Conservation (phyloP, 2,797 vertebrate genomes). For the Iguana delicatissima region DNA sequence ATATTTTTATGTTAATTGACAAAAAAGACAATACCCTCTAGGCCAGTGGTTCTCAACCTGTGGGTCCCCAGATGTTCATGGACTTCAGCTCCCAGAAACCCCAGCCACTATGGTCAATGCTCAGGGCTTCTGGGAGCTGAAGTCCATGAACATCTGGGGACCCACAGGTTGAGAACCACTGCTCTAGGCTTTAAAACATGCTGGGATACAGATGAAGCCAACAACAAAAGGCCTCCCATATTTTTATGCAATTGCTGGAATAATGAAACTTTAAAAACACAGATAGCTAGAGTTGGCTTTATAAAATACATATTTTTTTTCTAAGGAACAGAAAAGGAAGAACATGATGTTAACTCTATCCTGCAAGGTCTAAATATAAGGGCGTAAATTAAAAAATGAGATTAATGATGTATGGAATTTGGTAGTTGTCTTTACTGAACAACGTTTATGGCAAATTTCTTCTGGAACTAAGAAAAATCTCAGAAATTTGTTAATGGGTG, state of each 20-base stretch:
- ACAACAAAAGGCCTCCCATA: slow-evolving; percentile 10
- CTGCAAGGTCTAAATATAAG: neutral
- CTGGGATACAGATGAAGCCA: neutral
- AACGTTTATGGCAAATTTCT: neutral
- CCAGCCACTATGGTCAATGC: no score
- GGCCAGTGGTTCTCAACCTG: no score
- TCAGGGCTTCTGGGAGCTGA: no score
- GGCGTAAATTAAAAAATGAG: neutral
- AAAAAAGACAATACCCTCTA: neutral
- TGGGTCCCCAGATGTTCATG: no score
- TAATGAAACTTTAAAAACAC: neutral
- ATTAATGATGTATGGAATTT: neutral
- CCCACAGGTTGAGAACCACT: no score
- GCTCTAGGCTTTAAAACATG: slow-evolving; percentile 13
- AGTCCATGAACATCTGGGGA: no score
- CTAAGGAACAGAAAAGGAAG: neutral
- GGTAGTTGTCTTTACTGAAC: neutral
- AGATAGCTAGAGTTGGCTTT: neutral
- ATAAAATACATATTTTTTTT: neutral
- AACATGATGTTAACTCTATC: neutral
- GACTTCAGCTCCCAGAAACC: no score
- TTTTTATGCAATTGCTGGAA: slow-evolving; percentile 10
- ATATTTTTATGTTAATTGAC: slow-evolving; percentile 11
- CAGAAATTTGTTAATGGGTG: no score
- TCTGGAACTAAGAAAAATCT: no score